These are phyloP conservation scores for Cynaeus angustus DNA, from an alignment of 2,888 invertebrate genomes.

Conservation along the genomic window DNA sequence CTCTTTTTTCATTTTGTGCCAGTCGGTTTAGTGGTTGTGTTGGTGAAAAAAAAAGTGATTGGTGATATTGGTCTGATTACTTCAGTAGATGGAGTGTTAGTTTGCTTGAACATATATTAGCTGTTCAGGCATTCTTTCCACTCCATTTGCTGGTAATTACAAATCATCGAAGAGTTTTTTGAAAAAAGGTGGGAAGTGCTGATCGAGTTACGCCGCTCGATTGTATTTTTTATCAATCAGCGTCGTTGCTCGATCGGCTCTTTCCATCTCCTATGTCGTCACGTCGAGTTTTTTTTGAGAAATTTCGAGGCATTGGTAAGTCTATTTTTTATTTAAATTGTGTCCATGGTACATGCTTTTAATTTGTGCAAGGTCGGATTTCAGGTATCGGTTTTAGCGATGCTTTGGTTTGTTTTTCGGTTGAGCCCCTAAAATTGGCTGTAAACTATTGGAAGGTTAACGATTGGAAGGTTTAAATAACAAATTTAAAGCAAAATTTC, in stretches of 20 bases:
- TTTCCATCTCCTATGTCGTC: not conserved
- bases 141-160: conserved; percentile 9
- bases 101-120: conserved; percentile 16
- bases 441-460: conserved; percentile 18
- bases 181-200: conserved; percentile 5
- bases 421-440: conserved; percentile 9
- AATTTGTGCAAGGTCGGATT: too few species aligned
- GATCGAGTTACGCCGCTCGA: conserved; percentile 20
- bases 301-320: too few species aligned
- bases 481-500: too few species aligned
- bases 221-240: conserved; percentile 12
- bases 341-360: too few species aligned
- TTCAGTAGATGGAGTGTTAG: conserved; percentile 14
- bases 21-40: not conserved
- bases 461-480: conserved; percentile 7
- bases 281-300: too few species aligned
- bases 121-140: conserved; percentile 23
- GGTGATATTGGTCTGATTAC: not conserved
- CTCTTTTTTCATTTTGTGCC: not conserved
- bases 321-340: too few species aligned
- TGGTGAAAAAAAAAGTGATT: too few species aligned
- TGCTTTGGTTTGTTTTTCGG: too few species aligned
- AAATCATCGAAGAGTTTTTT: not conserved
- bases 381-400: too few species aligned
- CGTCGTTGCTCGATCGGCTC: conserved; percentile 20